Conservation (phyloP, 1,140 invertebrate genomes). For the Dolichoris vasculosae region DNA sequence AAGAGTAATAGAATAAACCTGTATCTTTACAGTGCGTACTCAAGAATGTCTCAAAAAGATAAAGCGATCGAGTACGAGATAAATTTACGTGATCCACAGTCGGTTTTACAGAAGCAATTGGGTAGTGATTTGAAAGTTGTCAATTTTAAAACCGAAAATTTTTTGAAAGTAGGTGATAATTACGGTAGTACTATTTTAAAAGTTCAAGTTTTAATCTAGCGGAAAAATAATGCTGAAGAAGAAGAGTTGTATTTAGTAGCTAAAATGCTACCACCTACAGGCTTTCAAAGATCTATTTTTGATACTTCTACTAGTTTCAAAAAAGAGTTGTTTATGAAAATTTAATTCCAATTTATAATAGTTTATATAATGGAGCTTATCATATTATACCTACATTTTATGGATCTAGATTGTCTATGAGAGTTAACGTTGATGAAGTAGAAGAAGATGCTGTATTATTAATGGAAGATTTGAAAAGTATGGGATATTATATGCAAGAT, state of each 20-base stretch:
- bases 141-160: conserved; percentile 50
- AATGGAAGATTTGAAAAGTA: conserved; percentile 75
- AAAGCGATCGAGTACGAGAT: conserved; percentile 17
- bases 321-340: conserved; percentile 66
- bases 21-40: background rate
- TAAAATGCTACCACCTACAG: conserved; percentile 63
- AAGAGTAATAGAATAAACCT: background rate
- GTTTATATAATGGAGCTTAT: conserved; percentile 60
- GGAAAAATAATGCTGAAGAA: background rate
- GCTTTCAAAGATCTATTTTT: conserved; percentile 62
- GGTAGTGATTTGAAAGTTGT: conserved; percentile 54
- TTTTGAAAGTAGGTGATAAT: conserved; percentile 75
- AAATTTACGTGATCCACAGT: conserved; percentile 53
- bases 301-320: conserved; percentile 66
- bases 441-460: conserved; percentile 76
- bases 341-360: conserved; percentile 59
- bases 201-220: conserved; percentile 62
- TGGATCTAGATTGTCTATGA: conserved; percentile 73
- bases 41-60: background rate
- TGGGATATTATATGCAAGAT: conserved; percentile 73
- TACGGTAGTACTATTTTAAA: conserved; percentile 76
- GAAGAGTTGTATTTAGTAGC: conserved; percentile 61
- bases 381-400: conserved; percentile 73
- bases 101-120: conserved; percentile 54
- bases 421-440: conserved; percentile 62